phyloP scores from a whole-genome alignment of 2,888 invertebrate species.

The Anthrax anthrax region DNA sequence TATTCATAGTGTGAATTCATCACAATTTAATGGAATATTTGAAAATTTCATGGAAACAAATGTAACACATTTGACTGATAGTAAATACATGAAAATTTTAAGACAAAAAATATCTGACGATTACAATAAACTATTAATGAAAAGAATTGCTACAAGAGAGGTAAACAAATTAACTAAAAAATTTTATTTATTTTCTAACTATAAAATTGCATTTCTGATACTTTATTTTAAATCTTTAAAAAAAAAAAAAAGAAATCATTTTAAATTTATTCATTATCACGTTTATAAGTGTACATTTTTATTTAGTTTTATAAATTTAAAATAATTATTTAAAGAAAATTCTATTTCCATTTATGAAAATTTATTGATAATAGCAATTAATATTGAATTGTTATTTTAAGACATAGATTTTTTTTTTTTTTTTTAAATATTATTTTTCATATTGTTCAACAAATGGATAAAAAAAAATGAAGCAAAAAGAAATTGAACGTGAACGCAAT shows the following conservation, averaged over 20 bases:
- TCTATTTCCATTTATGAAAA: too few species aligned
- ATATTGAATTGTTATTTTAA: too few species aligned
- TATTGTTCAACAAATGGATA: too few species aligned
- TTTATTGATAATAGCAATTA: too few species aligned
- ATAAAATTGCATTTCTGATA: background rate
- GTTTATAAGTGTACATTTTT: too few species aligned
- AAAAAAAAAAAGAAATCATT: too few species aligned
- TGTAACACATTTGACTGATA: conserved; percentile 46
- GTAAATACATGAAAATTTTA: conserved; percentile 47
- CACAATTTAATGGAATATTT: conserved; percentile 31
- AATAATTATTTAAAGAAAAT: too few species aligned
- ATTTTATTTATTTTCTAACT: too few species aligned
- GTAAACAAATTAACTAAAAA: conserved; percentile 22
- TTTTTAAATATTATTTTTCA: background rate
- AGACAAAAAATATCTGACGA: conserved; percentile 44
- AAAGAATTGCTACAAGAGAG: conserved; percentile 42
- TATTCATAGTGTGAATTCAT: too few species aligned
- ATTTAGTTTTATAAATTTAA: too few species aligned
- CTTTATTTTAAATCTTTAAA: background rate
- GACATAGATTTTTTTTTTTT: too few species aligned
- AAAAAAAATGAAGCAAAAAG: conserved; percentile 33
- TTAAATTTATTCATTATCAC: too few species aligned
- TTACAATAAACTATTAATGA: conserved; percentile 40
- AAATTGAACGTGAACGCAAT: conserved; percentile 46
- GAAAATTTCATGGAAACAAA: conserved; percentile 37